Evolutionary conservation across 2,888 invertebrate genomes (phyloP), one percentile per base, ranked within the genome.

Genomic region (Villa cingulata): DNA sequence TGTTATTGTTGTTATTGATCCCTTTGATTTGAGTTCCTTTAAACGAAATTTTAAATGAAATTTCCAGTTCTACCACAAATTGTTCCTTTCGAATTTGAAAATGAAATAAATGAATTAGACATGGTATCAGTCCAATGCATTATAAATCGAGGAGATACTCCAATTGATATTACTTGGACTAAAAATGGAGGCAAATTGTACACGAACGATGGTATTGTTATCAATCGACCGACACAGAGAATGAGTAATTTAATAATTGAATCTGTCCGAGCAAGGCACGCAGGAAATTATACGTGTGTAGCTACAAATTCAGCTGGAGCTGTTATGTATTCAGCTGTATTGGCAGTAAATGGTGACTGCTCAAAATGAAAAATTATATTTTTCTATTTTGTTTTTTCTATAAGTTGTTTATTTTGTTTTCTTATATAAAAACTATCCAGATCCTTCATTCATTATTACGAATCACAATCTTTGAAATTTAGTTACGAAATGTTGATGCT

Each of bases 71-170:
- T 76, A 57, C 82, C 81, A 56, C 78, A 80, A 73, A 80, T 83
- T 64, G 75, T 77, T 60, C 81, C 80, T 47, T 79, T 84, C 62
- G 73, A 75, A 55, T 81, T 84, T 60, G 83, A 81, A 54, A 80
- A 81, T 47, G 80, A 81, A 59, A 78, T 81, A 46, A 83, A 83
- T 5, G 82, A 23, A 23, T 83, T 56, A 73, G 77, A 46, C 53
- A 77, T 80, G 43, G 80, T 80, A 50, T 72, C 41, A 14, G 45
- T 38, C 14, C 45, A 48, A n/a, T 85, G 84, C 64, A 76, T 80
- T 53, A 76, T 80, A 42, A 77, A 77, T 45, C 78, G 81, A 66
- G 84, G 86, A 51, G 86, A 87, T 68, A 71, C 78, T 48, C 86
- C 86, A 2, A 23, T 23, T 7, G 23, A 23, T 23, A 23, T 23